Base-by-base conservation (phyloP, 1,140 invertebrate genomes). In the Brachystomella parvula region DNA sequence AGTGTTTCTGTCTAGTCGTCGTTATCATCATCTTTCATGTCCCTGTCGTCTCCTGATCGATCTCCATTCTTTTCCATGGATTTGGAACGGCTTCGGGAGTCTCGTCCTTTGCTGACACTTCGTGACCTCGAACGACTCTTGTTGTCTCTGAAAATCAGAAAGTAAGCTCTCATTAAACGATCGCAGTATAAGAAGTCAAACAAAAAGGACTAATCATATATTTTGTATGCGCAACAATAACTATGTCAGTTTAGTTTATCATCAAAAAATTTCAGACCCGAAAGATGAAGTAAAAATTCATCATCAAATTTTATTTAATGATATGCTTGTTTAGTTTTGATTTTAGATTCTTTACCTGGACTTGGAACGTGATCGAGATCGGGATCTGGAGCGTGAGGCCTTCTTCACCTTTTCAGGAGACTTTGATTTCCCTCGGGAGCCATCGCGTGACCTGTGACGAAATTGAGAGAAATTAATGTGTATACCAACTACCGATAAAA, bases 371-470 rank as follows among this genome's bases (percentile, higher is more conserved):
- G 81, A 81, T 66, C 79, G 79, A 72, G 82, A 83, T 72, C 80
- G 79, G 74, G 82, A 83, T 76, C 82, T 80, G 61, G 83, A 84
- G 76, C 82, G 81, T 68, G 82, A 82, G 61, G 76, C 78, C 58
- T 78, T 78, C 71, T 79, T 79, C 3, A 75, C 75, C 76, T 84
- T 83, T 66, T 81, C 83, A 73, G 81, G 79, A 71, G 83, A 83
- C 74, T 84, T 83, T 67, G 81, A 83, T 73, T 81, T 81, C 70
- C 82, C 80, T 74, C 79, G 65, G 63, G 71, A 74, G 12, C 12
- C 26, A 28, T 67, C 66, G 32, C 80, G 81, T 71, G 73, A 66
- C 63, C 69, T 73, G 53, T 1, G 56, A 62, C n/a, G n/a, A n/a
- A n/a, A n/a, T n/a, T n/a, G n/a, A n/a, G n/a, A n/a, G n/a, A n/a